Conservation (phyloP, 2,888 invertebrate genomes). For the Luperina nickerlii region DNA sequence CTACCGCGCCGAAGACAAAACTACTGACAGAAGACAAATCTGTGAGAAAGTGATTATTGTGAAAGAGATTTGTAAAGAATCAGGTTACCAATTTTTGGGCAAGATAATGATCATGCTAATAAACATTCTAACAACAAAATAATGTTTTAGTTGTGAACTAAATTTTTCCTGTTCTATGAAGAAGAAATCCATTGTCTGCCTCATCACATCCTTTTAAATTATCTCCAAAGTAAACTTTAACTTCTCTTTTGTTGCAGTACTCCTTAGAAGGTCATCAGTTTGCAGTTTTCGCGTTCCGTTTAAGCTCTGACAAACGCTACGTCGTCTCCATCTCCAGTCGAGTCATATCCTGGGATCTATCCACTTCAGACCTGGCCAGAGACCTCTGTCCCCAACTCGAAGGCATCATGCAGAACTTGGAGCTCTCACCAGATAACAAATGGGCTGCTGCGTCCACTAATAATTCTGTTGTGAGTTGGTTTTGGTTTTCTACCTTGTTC, state of each 20-base stretch:
- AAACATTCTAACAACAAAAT: no score
- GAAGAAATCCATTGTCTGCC: background rate
- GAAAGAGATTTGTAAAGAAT: no score
- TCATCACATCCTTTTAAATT: background rate
- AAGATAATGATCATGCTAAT: no score
- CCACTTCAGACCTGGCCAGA: constrained; percentile 98
- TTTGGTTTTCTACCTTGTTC: background rate
- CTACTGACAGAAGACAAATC: no score
- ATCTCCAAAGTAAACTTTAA: background rate
- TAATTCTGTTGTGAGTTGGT: constrained; percentile 94
- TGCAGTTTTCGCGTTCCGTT: constrained; percentile 97
- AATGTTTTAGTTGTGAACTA: no score
- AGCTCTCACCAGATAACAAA: constrained; percentile 98
- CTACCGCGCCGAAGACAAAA: no score
- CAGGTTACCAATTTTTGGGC: no score
- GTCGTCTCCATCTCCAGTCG: constrained; percentile 99
- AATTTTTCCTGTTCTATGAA: no score
- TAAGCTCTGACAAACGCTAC: constrained; percentile 97
- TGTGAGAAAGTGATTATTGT: no score
- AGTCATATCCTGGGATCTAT: constrained; percentile 99
- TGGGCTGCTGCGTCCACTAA: constrained; percentile 99
- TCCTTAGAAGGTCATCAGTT: constrained; percentile 99
- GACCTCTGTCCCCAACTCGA: constrained; percentile 97
- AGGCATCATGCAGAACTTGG: constrained; percentile 98
- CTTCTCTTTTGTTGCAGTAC: constrained; percentile 91